Evolutionary conservation across 2,888 invertebrate species (phyloP), one percentile per base, ranked within the genome.

Genomic region (Taenaris catops): DNA sequence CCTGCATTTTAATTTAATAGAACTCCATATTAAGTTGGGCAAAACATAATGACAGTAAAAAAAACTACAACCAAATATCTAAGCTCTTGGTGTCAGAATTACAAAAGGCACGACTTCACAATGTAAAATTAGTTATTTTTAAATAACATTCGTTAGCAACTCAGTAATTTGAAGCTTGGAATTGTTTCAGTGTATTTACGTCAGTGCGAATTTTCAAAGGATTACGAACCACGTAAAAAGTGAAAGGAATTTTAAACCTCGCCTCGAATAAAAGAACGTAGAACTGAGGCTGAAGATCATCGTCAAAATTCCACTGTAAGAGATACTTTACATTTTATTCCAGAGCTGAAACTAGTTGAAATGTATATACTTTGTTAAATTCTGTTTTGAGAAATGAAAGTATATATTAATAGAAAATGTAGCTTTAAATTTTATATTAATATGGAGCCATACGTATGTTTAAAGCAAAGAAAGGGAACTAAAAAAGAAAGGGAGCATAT

Each of bases 201-300:
- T 41, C n/a, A 19, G 9, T 10, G 10, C 3, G 6, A 25, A 19
- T 34, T 21, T 23, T 25, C 20, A 20, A 25, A 34, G 25, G 18
- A 27, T 27, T 10, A 27, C 17, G 18, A 26, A 9, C 6, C 17
- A 4, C 4, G 25, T 17, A 27, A 27, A 27, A 27, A 10, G 3
- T 4, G 3, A 27, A 27, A 18, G 2, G n/a, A 8, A 9, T 27
- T 27, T 27, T 18, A 10, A 9, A 9, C 8, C n/a, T 18, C 8
- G 10, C 1, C 18, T 17, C 9, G 4, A 9, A 10, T 18, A 18
- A 18, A 17, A 27, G 10, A n/a, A n/a, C 8, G 6, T 9, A 8
- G 25, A 25, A 16, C 16, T 25, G 8, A 25, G 7, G 5, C 18
- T 10, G 7, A 10, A 27, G 17, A 10, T 18, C 10, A 10, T 8